These are phyloP conservation scores for Laothoe populi DNA, from an alignment of 2,888 invertebrate genomes.

Conservation along the genomic window DNA sequence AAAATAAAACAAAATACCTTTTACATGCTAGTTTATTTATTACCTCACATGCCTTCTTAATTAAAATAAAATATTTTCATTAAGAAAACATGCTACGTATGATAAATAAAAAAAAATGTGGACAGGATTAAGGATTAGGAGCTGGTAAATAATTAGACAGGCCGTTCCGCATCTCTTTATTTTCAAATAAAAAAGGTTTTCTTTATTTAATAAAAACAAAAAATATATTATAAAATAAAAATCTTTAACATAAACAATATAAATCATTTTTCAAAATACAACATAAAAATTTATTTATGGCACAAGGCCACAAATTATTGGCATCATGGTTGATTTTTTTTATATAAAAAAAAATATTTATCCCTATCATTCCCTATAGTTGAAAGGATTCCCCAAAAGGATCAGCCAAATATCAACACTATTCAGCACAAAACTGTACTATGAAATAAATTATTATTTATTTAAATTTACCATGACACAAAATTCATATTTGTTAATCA, in stretches of 20 bases:
- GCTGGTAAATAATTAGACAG: slow-evolving; percentile 63
- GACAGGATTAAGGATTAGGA: slow-evolving; percentile 44
- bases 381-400: slow-evolving; percentile 56
- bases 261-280: slow-evolving; percentile 29
- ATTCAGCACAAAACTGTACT: not conserved
- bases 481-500: not conserved
- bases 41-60: slow-evolving; percentile 40
- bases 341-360: slow-evolving; percentile 34
- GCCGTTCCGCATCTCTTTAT: slow-evolving; percentile 51
- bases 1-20: slow-evolving; percentile 40
- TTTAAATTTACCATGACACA: slow-evolving; percentile 3
- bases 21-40: slow-evolving; percentile 33
- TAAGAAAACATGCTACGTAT: slow-evolving; percentile 42
- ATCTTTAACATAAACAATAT: slow-evolving; percentile 1
- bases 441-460: not conserved
- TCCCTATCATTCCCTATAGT: slow-evolving; percentile 40
- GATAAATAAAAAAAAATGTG: slow-evolving; percentile 29
- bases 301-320: too few relatives aligned
- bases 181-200: slow-evolving; percentile 29
- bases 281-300: slow-evolving; percentile 45
- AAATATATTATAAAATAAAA: slow-evolving; percentile 22
- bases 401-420: slow-evolving; percentile 43
- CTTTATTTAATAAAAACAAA: slow-evolving; percentile 32
- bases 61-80: slow-evolving; percentile 28
- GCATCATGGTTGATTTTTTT: slow-evolving; percentile 66